Evolutionary conservation across 2,888 invertebrate species (phyloP), one percentile per base, ranked within the genome.

Genomic region (Venusia cambrica): DNA sequence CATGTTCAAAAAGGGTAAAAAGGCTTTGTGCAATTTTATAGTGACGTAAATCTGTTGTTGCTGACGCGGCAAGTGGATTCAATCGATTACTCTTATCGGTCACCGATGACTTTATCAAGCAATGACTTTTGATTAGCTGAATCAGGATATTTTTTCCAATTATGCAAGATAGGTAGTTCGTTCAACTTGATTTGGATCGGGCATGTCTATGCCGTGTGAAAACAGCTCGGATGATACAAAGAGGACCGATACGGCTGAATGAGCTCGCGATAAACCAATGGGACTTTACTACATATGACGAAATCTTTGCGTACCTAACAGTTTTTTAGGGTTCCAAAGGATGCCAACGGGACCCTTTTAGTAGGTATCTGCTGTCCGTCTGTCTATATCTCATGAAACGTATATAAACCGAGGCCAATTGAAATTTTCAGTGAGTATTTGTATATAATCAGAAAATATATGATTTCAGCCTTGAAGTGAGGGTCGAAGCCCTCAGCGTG

Each of bases 151-250:
- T 62, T 65, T 65, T 54, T 46, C 50, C 46, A 57, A 61, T 70
- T 64, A 58, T 59, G 51, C 46, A 55, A 66, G 61, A 65, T 58
- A 68, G 66, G 60, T 64, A 70, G 77, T 72, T 75, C 73, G 38
- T 75, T 80, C 74, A 83, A 79, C 81, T 62, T 59, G 48, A 61
- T 62, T 48, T 62, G 52, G 59, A 61, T n/a, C n/a, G n/a, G n/a
- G 51, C 63, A 63, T 51, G 52, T 49, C 55, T 63, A 59, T 61
- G 53, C 54, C 13, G 72, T 76, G 75, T 70, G 73, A 77, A 75
- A 62, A 67, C 62, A 65, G n/a, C n/a, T n/a, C n/a, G n/a, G n/a
- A 67, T 62, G 50, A 53, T 42, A 65, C 62, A 69, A 62, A 58
- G 49, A 57, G 21, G 21, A 37, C 53, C 56, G 70, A 73, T 72